These are phyloP conservation scores for Jordanella pulchra DNA, from an alignment of 2,797 vertebrate genomes.

Conservation along the genomic window DNA sequence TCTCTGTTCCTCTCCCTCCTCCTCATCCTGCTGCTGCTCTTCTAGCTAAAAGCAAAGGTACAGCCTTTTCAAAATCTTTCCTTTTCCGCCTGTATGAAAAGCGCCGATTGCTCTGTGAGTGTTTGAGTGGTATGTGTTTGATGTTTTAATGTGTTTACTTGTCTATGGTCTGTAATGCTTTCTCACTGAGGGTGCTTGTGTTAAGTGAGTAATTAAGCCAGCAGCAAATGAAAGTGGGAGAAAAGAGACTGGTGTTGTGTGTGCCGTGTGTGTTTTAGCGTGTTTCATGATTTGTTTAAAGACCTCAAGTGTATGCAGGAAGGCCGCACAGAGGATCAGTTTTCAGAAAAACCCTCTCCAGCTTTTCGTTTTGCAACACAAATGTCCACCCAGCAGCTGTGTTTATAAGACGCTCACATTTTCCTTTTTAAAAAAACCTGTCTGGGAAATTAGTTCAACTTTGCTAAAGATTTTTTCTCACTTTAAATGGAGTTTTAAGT, in stretches of 20 bases:
- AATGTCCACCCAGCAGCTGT: conserved; percentile 1
- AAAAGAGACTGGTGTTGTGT: conserved; percentile 39
- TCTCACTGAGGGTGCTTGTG: conserved; percentile 59
- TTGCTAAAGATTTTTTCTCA: not conserved
- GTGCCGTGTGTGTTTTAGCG: conserved; percentile 25
- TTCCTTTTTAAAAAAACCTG: not conserved
- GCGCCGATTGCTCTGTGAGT: conserved; percentile 74
- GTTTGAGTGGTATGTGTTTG: conserved; percentile 50
- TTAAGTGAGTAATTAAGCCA: conserved; percentile 73
- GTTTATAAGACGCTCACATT: not conserved
- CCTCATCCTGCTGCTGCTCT: conserved; percentile 50
- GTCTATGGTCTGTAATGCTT: conserved; percentile 56
- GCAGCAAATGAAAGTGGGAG: conserved; percentile 56
- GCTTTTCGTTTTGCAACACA: not conserved
- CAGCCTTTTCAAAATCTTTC: conserved; percentile 80
- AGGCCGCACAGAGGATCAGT: conserved; percentile 22
- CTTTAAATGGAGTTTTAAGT: not conserved
- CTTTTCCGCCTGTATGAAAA: conserved; percentile 69
- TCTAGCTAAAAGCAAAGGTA: conserved; percentile 99
- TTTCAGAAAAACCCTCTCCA: conserved; percentile 31
- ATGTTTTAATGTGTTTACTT: conserved; percentile 54
- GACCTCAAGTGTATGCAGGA: conserved; percentile 6
- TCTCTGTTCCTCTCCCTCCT: conserved; percentile 54
- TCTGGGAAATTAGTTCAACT: not conserved
- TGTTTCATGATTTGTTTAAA: conserved; percentile 15